phyloP scores from a whole-genome alignment of 2,797 vertebrate genomes.

The Epinephelus awoara region DNA sequence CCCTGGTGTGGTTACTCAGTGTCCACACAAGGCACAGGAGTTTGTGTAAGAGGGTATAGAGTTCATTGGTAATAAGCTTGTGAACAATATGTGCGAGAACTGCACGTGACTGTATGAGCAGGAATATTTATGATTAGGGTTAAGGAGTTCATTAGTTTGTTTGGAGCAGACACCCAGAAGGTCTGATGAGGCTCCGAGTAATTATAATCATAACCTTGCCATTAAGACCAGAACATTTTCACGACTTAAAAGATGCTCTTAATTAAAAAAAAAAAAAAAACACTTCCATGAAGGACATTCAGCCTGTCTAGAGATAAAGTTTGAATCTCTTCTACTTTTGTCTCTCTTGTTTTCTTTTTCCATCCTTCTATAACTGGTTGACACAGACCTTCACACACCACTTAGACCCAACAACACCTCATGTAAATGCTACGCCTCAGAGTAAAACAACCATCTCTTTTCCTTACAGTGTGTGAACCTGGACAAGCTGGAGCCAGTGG shows the following conservation, averaged over 20 bases:
- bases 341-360: background rate
- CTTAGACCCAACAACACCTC: background rate
- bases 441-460: constrained; percentile 16
- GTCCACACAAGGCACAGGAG: background rate
- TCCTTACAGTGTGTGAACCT: constrained; percentile 93
- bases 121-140: background rate
- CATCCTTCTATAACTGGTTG: background rate
- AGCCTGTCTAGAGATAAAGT: background rate
- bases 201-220: background rate
- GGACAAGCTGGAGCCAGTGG: constrained; percentile 94
- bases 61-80: constrained; percentile 21
- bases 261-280: too few species aligned
- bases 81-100: constrained; percentile 12
- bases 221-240: background rate
- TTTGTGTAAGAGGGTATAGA: constrained; percentile 11
- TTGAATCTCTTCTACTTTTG: background rate
- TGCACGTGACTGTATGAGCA: constrained; percentile 11
- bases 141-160: background rate
- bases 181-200: too few species aligned
- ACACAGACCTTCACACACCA: background rate
- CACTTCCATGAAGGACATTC: background rate
- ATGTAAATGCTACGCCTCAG: background rate
- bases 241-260: background rate
- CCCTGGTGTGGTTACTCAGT: constrained; percentile 15
- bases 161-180: background rate